Evolutionary conservation across 1,140 invertebrate genomes (phyloP), one percentile per base, ranked within the genome.

Genomic region (Lasioglossum baleicum): DNA sequence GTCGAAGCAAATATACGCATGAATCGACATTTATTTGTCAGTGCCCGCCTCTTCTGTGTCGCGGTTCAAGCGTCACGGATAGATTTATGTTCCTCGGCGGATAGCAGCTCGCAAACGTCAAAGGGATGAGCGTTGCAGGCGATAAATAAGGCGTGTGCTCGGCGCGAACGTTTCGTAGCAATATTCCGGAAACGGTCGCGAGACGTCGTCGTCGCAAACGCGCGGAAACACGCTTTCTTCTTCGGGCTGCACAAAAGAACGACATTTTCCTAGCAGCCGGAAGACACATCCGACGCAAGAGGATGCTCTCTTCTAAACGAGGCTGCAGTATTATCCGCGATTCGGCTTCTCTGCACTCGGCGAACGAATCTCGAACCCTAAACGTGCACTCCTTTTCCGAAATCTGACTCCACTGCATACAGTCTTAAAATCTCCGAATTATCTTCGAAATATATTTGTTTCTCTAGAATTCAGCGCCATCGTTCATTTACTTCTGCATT

Each of bases 11-110:
- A 35, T 42, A 42, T 7, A 15, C 53, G 20, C 53, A n/a, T 44
- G 70, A 73, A 73, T 71, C 56, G 40, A 13, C 60, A 64, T 15
- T 35, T 64, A 20, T 67, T 66, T 26, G 17, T 26, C 31, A 8
- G 20, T 7, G 17, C n/a, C 72, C 72, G 72, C 72, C 72, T 53
- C 35, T 74, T 40, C 44, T 56, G 26, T 53, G 72, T 74, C 71
- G 17, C 26, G 42, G n/a, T 44, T 10, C 60, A 1, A 15, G 22
- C 26, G 60, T 20, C 44, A 40, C 42, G 20, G 10, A 51, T 53
- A 40, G 71, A 74, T 74, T 64, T 74, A 74, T 40, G 42, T 7
- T 64, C n/a, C 40, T 26, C 60, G 2, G 3, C 22, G 44, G 17
- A 35, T 22, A 20, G n/a, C 58, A n/a, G 71, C 71, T 51, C 60